Evolutionary conservation across 2,113 vertebrate genomes (phyloP).

Genomic region (Cavia aperea): DNA sequence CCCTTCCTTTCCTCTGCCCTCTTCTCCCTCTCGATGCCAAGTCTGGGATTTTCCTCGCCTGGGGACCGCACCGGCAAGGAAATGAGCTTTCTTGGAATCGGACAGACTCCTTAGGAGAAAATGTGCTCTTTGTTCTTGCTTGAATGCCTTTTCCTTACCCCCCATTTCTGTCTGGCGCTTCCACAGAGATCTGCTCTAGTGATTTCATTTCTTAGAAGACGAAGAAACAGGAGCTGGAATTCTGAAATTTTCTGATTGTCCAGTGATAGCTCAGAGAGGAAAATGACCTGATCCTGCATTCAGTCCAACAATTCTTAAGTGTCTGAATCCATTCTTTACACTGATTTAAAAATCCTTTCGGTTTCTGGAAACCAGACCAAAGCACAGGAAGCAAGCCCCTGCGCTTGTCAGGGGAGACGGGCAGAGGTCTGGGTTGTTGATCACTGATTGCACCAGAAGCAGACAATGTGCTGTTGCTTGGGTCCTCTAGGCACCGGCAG

Average conservation of each 20-base stretch:
- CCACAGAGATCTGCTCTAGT: neutral
- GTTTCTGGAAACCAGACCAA: neutral
- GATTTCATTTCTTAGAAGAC: slow-evolving; percentile 3
- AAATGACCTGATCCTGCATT: neutral
- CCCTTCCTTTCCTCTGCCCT: slow-evolving; percentile 60
- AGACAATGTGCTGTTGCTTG: neutral
- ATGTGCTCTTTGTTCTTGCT: slow-evolving; percentile 58
- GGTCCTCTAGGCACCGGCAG: neutral
- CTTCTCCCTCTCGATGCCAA: slow-evolving; percentile 65
- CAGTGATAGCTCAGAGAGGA: slow-evolving; percentile 8
- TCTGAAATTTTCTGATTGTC: neutral
- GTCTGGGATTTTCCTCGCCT: slow-evolving; percentile 60
- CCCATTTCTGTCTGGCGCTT: slow-evolving; percentile 40
- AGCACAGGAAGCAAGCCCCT: slow-evolving; percentile 14
- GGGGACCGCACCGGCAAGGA: slow-evolving; percentile 49
- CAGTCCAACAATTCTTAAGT: slow-evolving; percentile 8
- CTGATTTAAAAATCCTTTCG: neutral
- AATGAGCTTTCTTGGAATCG: slow-evolving; percentile 62
- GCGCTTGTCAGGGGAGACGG: neutral
- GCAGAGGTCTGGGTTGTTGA: neutral
- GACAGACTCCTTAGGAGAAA: slow-evolving; percentile 52
- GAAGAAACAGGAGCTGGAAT: neutral
- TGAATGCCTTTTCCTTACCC: slow-evolving; percentile 58
- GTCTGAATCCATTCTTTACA: slow-evolving; percentile 10
- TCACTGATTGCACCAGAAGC: neutral